phyloP scores from a whole-genome alignment of 2,888 invertebrate species.

The Eupsilia transversa region DNA sequence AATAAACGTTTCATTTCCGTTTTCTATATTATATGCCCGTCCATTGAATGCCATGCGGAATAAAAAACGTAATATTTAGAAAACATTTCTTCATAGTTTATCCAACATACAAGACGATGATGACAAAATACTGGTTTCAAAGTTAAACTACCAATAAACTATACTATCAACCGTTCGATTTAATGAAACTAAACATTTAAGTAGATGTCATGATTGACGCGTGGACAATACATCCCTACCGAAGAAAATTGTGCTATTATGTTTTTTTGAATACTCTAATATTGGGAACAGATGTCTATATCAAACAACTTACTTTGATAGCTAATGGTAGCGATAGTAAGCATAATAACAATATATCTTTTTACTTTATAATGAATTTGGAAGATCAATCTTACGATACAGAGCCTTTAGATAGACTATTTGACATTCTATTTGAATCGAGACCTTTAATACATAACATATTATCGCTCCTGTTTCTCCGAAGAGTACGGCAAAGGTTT shows the following conservation, averaged over 20 bases:
- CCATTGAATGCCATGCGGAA: not conserved
- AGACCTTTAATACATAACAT: too few relatives aligned
- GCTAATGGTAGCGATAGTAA: not conserved
- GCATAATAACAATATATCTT: not conserved
- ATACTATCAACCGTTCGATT: not conserved
- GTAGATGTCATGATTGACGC: too few relatives aligned
- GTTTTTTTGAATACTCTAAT: not conserved
- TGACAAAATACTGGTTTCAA: slow-evolving; percentile 1
- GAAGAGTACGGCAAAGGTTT: not conserved
- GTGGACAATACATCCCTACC: not conserved
- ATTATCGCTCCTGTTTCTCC: not conserved
- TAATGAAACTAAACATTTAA: not conserved
- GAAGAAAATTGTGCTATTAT: not conserved
- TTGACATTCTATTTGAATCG: not conserved
- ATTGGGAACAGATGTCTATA: not conserved
- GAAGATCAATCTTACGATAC: not conserved
- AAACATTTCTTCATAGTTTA: slow-evolving; percentile 2
- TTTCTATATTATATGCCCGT: not conserved
- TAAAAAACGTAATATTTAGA: not conserved
- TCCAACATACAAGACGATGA: not conserved
- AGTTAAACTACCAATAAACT: too few relatives aligned
- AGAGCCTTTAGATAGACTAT: not conserved
- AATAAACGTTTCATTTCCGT: too few relatives aligned
- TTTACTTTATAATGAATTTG: not conserved
- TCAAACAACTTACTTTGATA: not conserved